A percentile compares a stretch with the other conserved stretches of the same genome.
Evolutionary conservation across 2,113 vertebrate genomes (phyloP).

Genomic region (Gallinago jamesoni): DNA sequence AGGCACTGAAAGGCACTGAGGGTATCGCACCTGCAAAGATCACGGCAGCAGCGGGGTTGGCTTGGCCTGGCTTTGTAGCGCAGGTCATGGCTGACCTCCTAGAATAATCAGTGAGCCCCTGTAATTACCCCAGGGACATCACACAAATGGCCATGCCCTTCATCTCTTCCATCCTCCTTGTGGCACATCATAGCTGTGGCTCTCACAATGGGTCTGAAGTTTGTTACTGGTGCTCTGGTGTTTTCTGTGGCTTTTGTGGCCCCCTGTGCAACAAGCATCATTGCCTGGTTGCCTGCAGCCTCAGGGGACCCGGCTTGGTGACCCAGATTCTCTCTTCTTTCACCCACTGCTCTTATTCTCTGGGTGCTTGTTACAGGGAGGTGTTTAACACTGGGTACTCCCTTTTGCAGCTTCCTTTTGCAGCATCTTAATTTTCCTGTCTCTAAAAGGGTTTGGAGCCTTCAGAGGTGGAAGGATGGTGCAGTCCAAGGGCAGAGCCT

Average conservation of each 20-base stretch:
- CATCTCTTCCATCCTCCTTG: neutral
- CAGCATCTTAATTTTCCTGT: neutral
- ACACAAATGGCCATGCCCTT: neutral
- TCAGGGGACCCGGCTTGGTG: neutral
- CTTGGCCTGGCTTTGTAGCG: neutral
- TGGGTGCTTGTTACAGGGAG: neutral
- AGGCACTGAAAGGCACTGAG: neutral
- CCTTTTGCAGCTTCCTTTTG: neutral
- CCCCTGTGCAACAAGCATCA: neutral
- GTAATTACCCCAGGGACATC: neutral
- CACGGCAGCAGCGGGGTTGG: neutral
- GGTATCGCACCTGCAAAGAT: neutral
- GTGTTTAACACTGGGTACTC: neutral
- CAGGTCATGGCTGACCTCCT: neutral
- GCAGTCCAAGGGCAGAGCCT: neutral
- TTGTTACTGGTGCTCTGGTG: neutral
- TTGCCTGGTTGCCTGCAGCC: neutral
- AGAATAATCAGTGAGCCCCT: neutral
- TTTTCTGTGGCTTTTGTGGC: neutral
- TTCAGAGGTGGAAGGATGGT: neutral
- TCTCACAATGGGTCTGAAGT: neutral
- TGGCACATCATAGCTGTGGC: neutral
- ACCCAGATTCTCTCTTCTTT: neutral
- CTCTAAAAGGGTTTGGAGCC: neutral
- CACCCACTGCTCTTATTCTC: neutral